A percentile compares a stretch with the other conserved stretches of the same genome.
Conservation (phyloP, 2,113 vertebrate species). For the Burhinus oedicnemus region DNA sequence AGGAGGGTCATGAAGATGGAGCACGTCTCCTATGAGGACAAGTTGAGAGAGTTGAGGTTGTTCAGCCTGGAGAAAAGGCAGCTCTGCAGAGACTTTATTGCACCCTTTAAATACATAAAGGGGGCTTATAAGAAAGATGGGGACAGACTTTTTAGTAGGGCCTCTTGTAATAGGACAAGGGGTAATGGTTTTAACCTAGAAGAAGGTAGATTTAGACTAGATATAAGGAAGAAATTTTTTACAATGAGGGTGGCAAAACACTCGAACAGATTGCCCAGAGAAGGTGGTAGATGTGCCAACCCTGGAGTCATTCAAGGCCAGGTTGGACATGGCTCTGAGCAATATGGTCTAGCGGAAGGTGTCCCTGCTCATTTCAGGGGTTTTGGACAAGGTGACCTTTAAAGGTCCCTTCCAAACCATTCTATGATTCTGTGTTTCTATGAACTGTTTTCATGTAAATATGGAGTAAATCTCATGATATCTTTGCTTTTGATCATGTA, state of each 20-base stretch:
- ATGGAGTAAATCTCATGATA: neutral
- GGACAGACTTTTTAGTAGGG: neutral
- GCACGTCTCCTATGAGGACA: too few relatives aligned
- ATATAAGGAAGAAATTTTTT: neutral
- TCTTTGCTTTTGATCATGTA: neutral
- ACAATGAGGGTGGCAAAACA: too few relatives aligned
- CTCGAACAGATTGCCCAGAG: neutral
- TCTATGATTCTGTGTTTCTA: neutral
- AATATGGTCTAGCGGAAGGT: neutral
- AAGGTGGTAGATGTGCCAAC: neutral
- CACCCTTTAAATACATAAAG: neutral
- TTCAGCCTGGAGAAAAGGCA: too few relatives aligned
- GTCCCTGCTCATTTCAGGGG: too few relatives aligned
- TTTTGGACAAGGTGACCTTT: neutral
- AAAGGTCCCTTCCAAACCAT: neutral
- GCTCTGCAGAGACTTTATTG: neutral
- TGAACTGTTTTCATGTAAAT: neutral
- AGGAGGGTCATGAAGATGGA: too few relatives aligned
- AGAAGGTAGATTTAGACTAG: neutral
- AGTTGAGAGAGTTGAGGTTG: too few relatives aligned
- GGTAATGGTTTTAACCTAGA: neutral
- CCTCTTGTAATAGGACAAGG: neutral
- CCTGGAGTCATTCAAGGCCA: neutral
- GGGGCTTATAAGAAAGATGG: neutral
- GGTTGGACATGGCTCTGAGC: rapidly evolving